phyloP scores from a whole-genome alignment of 2,797 vertebrate genomes.

The Myioborus melanocephalus region DNA sequence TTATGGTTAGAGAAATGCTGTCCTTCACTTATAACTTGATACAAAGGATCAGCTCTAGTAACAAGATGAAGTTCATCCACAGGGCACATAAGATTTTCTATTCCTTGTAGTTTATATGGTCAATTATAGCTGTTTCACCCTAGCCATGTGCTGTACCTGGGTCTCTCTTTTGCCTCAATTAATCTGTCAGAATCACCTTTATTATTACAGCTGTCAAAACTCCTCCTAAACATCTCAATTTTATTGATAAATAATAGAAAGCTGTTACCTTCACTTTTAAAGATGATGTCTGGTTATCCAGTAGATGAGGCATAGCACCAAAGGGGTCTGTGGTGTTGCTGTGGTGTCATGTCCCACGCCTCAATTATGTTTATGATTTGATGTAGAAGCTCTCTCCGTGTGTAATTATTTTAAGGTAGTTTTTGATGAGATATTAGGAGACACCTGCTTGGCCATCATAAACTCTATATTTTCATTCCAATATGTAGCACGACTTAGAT shows the following conservation, averaged over 20 bases:
- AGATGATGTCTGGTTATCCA: neutral
- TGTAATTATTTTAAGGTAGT: neutral
- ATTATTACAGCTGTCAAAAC: neutral
- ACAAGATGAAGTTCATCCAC: neutral
- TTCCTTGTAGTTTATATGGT: neutral
- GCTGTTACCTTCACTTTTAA: neutral
- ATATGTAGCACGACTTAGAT: neutral
- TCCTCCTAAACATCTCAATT: neutral
- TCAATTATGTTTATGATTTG: neutral
- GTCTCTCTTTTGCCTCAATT: neutral
- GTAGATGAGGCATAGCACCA: neutral
- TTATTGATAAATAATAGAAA: neutral
- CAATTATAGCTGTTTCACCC: neutral
- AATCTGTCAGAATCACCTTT: neutral
- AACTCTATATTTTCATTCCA: neutral
- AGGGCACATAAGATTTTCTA: neutral
- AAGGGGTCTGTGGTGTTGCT: neutral
- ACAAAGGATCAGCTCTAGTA: neutral
- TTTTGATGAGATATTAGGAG: neutral
- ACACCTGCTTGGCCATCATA: neutral
- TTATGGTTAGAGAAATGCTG: neutral
- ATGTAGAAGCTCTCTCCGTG: neutral
- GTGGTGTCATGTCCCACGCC: neutral
- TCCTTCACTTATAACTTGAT: neutral
- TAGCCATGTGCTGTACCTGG: neutral